phyloP scores from a whole-genome alignment of 1,140 invertebrate genomes.

The Zaprionus gabonicus region DNA sequence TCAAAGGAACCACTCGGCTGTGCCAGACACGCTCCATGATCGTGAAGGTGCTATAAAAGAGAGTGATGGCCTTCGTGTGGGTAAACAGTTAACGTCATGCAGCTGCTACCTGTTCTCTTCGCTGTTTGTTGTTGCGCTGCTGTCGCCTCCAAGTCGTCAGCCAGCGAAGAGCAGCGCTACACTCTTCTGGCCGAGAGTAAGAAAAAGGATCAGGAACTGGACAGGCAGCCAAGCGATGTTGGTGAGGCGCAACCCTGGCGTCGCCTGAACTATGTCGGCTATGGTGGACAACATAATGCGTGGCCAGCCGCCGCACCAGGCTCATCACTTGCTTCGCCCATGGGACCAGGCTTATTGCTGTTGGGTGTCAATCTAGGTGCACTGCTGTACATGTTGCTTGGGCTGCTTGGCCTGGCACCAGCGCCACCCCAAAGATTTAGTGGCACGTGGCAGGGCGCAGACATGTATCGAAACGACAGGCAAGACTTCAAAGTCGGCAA shows the following conservation, averaged over 20 bases:
- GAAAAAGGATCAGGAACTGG: constrained; percentile 44
- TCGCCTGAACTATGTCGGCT: constrained; percentile 47
- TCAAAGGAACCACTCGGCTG: constrained; percentile 47
- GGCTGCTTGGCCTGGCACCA: constrained; percentile 50
- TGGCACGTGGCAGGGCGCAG: constrained; percentile 19
- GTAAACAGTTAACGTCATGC: constrained; percentile 31
- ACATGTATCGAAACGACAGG: constrained; percentile 55
- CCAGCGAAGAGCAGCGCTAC: constrained; percentile 46
- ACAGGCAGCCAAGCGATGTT: background rate
- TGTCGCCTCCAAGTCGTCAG: background rate
- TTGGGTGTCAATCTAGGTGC: constrained; percentile 65
- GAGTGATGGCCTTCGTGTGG: background rate
- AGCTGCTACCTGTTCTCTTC: constrained; percentile 11
- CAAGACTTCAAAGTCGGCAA: constrained; percentile 57
- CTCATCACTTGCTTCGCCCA: constrained; percentile 28
- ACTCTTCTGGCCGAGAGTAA: constrained; percentile 56
- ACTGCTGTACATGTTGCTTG: constrained; percentile 60
- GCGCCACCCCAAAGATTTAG: constrained; percentile 13
- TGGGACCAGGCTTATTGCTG: constrained; percentile 57
- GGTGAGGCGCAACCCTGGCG: constrained; percentile 60
- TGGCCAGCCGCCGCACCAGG: constrained; percentile 33
- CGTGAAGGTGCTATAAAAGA: constrained; percentile 54
- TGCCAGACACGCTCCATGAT: constrained; percentile 29
- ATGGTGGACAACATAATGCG: constrained; percentile 16
- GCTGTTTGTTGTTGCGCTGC: constrained; percentile 21